These are phyloP conservation scores for Ochropacha duplaris DNA, from an alignment of 2,888 invertebrate species.

Conservation along the genomic window DNA sequence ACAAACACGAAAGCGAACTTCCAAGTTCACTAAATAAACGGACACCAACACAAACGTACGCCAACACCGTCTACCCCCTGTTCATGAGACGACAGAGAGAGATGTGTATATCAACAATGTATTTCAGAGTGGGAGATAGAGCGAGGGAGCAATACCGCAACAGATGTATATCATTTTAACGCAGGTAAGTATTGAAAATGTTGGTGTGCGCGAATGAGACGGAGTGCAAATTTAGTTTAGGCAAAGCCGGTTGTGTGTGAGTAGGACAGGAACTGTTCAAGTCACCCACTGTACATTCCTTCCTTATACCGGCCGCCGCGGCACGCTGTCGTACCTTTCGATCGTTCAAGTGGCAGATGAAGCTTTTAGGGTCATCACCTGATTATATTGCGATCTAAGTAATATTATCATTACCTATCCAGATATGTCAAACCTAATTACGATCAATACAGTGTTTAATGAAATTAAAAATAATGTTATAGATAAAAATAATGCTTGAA, in stretches of 20 bases:
- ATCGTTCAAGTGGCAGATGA: slow-evolving; percentile 84
- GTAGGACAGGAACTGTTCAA: slow-evolving; percentile 77
- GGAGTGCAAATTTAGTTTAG: slow-evolving; percentile 73
- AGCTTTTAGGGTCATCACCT: slow-evolving; percentile 79
- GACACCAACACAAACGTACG: slow-evolving; percentile 78
- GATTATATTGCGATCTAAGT: slow-evolving; percentile 36
- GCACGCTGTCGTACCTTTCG: slow-evolving; percentile 81
- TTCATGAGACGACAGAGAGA: slow-evolving; percentile 71
- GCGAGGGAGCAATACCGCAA: slow-evolving; percentile 68
- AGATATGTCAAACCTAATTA: no score
- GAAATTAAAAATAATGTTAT: no score
- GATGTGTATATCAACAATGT: slow-evolving; percentile 80
- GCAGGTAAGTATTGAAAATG: slow-evolving; percentile 83
- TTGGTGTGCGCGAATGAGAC: slow-evolving; percentile 76
- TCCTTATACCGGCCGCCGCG: slow-evolving; percentile 83
- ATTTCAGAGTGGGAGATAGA: slow-evolving; percentile 53
- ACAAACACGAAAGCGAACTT: slow-evolving; percentile 80
- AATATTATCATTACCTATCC: not conserved
- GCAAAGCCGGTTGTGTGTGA: slow-evolving; percentile 73
- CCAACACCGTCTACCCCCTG: slow-evolving; percentile 80
- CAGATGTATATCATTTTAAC: slow-evolving; percentile 83
- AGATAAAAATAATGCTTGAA: not conserved
- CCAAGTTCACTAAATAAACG: slow-evolving; percentile 84
- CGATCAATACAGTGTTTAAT: no score
- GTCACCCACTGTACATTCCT: slow-evolving; percentile 83